These are phyloP conservation scores for Nephrotoma guestfalica DNA, from an alignment of 2,888 invertebrate genomes.

Conservation along the genomic window DNA sequence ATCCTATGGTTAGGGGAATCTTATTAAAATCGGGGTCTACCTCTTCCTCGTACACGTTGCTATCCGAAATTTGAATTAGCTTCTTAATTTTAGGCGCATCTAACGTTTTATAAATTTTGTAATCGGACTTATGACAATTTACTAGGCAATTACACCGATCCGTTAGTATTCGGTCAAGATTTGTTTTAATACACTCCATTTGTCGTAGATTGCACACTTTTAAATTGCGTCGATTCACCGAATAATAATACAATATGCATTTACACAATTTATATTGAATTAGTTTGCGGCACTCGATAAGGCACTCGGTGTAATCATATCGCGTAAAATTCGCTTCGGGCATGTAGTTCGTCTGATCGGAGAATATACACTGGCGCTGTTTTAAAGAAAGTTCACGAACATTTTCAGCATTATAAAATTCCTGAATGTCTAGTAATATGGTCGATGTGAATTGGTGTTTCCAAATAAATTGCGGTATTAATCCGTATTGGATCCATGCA, in stretches of 20 bases:
- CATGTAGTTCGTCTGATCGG: not conserved
- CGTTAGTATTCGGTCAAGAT: not conserved
- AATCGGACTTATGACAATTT: not conserved
- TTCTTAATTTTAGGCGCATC: not conserved
- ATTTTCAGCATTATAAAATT: not conserved
- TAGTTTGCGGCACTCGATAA: slow-evolving; percentile 58
- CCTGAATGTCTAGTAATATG: not conserved
- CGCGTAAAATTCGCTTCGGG: not conserved
- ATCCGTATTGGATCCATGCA: not conserved
- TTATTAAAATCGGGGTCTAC: not conserved
- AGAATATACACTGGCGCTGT: not conserved
- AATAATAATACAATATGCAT: slow-evolving; percentile 58
- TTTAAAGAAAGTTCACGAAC: not conserved
- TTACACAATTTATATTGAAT: slow-evolving; percentile 45
- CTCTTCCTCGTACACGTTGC: not conserved
- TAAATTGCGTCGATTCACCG: not conserved
- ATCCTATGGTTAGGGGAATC: not conserved
- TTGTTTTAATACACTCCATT: not conserved
- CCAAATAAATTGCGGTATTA: not conserved
- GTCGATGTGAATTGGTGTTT: not conserved
- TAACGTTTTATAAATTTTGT: not conserved
- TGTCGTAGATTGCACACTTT: not conserved
- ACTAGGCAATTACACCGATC: not conserved
- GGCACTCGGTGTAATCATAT: slow-evolving; percentile 31
- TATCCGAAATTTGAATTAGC: not conserved